phyloP scores from a whole-genome alignment of 2,113 vertebrate species.

The Sander lucioperca region DNA sequence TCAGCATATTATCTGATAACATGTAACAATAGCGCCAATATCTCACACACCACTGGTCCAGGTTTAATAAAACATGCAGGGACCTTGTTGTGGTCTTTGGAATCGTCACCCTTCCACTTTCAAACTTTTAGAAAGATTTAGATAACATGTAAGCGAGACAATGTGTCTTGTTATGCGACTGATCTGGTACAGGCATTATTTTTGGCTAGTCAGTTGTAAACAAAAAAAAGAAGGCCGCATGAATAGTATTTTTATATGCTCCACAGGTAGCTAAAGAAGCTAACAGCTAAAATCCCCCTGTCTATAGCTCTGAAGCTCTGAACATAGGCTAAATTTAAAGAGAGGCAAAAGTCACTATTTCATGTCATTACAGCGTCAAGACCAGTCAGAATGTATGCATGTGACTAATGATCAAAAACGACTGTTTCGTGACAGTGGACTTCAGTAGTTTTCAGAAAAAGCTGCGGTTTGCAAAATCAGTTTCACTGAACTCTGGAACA shows the following conservation, averaged over 20 bases:
- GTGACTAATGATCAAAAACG: neutral
- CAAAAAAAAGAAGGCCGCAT: neutral
- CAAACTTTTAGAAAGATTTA: neutral
- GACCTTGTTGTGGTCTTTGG: neutral
- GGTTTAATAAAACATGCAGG: neutral
- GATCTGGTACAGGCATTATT: neutral
- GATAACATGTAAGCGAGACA: neutral
- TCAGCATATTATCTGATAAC: neutral
- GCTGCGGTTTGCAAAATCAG: neutral
- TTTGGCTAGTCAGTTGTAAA: too few species aligned
- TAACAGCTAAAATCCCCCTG: neutral
- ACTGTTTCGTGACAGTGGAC: neutral
- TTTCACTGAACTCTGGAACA: neutral
- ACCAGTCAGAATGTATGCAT: neutral
- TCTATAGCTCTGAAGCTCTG: neutral
- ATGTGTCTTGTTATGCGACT: neutral
- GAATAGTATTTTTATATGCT: neutral
- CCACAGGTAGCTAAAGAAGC: neutral
- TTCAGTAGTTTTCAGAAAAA: neutral
- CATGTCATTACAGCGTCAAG: neutral
- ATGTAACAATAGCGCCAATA: neutral
- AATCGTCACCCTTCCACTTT: neutral
- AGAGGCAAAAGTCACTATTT: neutral
- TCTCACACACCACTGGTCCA: neutral
- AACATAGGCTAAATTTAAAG: neutral